These are phyloP conservation scores for Brachypterus glaber DNA, from an alignment of 2,888 invertebrate species.

Conservation along the genomic window DNA sequence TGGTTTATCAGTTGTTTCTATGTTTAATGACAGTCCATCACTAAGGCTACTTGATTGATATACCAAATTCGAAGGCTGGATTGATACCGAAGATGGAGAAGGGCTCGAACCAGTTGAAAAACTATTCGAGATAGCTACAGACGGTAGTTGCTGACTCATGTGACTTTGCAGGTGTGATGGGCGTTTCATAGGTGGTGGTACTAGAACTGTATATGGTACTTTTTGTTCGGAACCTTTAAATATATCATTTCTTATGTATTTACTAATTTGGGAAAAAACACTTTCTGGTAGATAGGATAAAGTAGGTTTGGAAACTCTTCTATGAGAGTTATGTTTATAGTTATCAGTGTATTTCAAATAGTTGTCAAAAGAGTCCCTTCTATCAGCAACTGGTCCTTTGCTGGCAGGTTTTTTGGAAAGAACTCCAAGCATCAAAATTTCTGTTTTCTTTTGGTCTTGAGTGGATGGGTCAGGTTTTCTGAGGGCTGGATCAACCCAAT, in stretches of 20 bases:
- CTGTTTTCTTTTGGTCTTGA: conserved; percentile 47
- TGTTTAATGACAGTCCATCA: conserved; percentile 38
- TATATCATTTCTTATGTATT: conserved; percentile 22
- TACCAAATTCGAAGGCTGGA: conserved; percentile 55
- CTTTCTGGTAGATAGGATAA: conserved; percentile 36
- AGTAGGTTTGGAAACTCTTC: conserved; percentile 33
- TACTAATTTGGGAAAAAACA: conserved; percentile 31
- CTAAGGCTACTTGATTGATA: conserved; percentile 52
- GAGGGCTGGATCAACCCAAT: conserved; percentile 62
- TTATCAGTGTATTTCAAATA: conserved; percentile 44
- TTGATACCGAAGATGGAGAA: conserved; percentile 36
- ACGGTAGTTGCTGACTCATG: conserved; percentile 6
- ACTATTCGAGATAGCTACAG: conserved; percentile 13
- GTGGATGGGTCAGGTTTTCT: conserved; percentile 47
- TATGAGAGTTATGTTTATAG: conserved; percentile 35
- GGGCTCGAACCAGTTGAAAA: conserved; percentile 16
- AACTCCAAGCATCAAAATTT: conserved; percentile 59
- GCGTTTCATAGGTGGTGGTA: conserved; percentile 53
- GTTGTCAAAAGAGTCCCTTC: conserved; percentile 38
- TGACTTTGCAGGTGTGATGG: conserved; percentile 2
- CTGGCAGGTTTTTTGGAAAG: conserved; percentile 56
- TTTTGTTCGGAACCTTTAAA: conserved; percentile 42
- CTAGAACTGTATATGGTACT: conserved; percentile 56
- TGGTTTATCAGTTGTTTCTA: conserved; percentile 18
- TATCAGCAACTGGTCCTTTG: conserved; percentile 33